These are phyloP conservation scores for Thereva unica DNA, from an alignment of 2,888 invertebrate genomes.

Conservation along the genomic window DNA sequence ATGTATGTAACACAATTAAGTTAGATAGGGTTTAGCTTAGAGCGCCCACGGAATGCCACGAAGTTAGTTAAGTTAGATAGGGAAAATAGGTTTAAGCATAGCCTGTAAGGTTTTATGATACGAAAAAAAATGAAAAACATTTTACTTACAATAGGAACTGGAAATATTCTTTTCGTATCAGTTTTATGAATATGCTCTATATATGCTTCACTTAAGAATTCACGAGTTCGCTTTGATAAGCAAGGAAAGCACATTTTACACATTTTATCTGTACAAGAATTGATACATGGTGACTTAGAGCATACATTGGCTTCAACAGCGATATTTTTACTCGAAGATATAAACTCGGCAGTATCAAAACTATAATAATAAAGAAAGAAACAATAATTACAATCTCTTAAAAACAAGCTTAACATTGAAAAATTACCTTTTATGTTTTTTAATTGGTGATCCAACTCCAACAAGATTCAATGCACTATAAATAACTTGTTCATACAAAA, in stretches of 20 bases:
- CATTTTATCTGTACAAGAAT: conserved; percentile 66
- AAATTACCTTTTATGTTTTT: conserved; percentile 16
- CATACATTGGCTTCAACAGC: conserved; percentile 75
- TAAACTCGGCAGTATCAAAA: conserved; percentile 58
- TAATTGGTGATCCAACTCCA: conserved; percentile 67
- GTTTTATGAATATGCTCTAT: conserved; percentile 79
- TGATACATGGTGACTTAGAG: conserved; percentile 60
- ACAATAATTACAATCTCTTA: too few relatives aligned
- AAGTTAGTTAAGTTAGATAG: too few relatives aligned
- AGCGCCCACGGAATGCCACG: too few relatives aligned
- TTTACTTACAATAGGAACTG: conserved; percentile 65
- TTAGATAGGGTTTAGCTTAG: too few relatives aligned
- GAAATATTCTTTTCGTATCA: conserved; percentile 81
- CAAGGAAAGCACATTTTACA: conserved; percentile 84
- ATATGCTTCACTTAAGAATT: conserved; percentile 69
- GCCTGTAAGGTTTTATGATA: too few relatives aligned
- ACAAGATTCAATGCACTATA: conserved; percentile 80
- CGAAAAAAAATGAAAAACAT: conserved; percentile 20
- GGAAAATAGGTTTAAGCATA: too few relatives aligned
- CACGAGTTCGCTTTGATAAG: conserved; percentile 64
- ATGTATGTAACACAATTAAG: too few relatives aligned
- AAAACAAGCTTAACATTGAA: background rate
- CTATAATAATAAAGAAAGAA: background rate
- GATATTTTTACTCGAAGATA: conserved; percentile 79
- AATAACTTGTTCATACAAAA: conserved; percentile 90